Evolutionary conservation across 2,113 vertebrate species (phyloP), one percentile per base, ranked within the genome.

Genomic region (Carassius gibelio): DNA sequence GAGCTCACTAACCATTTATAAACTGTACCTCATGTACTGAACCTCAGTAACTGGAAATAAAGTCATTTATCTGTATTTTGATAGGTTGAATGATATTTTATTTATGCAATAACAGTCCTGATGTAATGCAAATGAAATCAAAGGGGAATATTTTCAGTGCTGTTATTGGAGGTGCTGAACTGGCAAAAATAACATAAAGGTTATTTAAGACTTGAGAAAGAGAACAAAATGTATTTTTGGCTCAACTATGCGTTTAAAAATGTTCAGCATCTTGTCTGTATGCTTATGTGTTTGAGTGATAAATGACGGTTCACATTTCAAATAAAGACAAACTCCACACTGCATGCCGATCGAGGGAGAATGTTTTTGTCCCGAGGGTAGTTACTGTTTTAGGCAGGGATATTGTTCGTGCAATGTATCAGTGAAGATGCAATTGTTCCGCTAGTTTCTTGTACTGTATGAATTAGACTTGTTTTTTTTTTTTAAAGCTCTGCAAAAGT

Each of bases 261-360:
- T 15, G n/a, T 19, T 36, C 52, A 30, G 14, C 36, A n/a, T 59
- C 72, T 7, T 76, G 87, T 38, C 5, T 72, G 55, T 81, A 19
- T 66, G 55, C 71, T 8, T 77, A 17, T 81, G 50, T 71, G 13
- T 83, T 0, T 26, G 52, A 42, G 87, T 74, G 84, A 62, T 36
- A 38, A 45, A 52, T 68, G 1, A 36, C 66, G 23, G 42, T 68
- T 61, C 11, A 75, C 71, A n/a, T 76, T 45, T 82, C 42, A n/a
- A n/a, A 23, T 61, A 19, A 66, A n/a, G n/a, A 61, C 61, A 78
- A 30, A 14, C 30, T 55, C 1, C 26, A 1, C 61, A 66, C 59
- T 45, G 83, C 83, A 85, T 85, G 83, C 75, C 71, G 50, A 75
- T 38, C 15, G 10, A 66, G 17, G 17, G 15, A 66, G 21, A 48